Conservation (phyloP, 2,113 vertebrate genomes). For the Nothobranchius furzeri region DNA sequence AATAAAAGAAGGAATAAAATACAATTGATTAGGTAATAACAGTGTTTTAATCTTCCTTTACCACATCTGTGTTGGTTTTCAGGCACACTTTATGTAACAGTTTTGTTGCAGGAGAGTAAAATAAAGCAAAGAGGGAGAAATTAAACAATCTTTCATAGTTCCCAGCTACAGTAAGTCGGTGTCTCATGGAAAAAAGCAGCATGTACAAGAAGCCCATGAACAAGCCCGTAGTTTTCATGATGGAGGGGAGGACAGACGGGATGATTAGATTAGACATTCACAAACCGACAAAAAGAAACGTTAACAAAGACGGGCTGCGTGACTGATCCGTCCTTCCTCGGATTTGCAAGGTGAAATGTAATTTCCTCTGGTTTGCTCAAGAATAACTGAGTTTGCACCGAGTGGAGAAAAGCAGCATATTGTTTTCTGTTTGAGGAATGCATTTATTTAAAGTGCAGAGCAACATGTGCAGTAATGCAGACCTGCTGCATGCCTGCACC, state of each 20-base stretch:
- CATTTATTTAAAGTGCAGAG: slow-evolving; percentile 1
- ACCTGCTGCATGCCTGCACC: slow-evolving; percentile 22
- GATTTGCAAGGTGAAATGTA: slow-evolving; percentile 32
- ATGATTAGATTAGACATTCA: slow-evolving; percentile 45
- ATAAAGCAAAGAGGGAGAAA: slow-evolving; percentile 4
- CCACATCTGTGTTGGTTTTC: slow-evolving; percentile 81
- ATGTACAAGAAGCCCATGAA: slow-evolving; percentile 69
- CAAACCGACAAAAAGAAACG: slow-evolving; percentile 46
- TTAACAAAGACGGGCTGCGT: slow-evolving; percentile 25
- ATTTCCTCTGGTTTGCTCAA: slow-evolving; percentile 7
- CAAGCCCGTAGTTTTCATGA: slow-evolving; percentile 43
- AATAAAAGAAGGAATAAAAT: slow-evolving; percentile 69
- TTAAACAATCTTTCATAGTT: slow-evolving; percentile 77
- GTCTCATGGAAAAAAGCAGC: slow-evolving; percentile 71
- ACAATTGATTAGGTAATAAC: slow-evolving; percentile 86
- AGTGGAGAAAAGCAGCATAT: background rate
- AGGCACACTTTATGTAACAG: slow-evolving; percentile 92
- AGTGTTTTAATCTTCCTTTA: slow-evolving; percentile 67
- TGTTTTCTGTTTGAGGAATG: slow-evolving; percentile 5
- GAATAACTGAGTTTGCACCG: background rate
- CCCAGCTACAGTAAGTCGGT: slow-evolving; percentile 81
- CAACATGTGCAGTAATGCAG: background rate
- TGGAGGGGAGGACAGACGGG: slow-evolving; percentile 24
- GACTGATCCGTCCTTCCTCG: slow-evolving; percentile 32
- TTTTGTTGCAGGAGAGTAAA: slow-evolving; percentile 68